Evolutionary conservation across 1,140 invertebrate genomes (phyloP).

Genomic region (Harlomillsia oculata): DNA sequence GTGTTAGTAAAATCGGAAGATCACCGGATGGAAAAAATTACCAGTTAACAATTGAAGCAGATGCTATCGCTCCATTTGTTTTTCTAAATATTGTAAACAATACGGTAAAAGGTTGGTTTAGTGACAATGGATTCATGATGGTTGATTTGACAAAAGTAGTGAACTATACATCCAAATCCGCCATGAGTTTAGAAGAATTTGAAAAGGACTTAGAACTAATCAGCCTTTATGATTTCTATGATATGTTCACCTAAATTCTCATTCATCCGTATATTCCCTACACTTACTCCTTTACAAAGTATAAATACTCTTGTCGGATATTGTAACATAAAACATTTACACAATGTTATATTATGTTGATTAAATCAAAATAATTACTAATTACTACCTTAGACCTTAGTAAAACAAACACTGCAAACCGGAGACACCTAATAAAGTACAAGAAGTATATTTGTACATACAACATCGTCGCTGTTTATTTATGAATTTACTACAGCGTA

Average conservation of each 20-base stretch:
- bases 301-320: too few species aligned
- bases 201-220: conserved; percentile 36
- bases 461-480: too few species aligned
- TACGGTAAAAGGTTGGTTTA: conserved; percentile 46
- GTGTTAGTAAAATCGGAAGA: not conserved
- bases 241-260: not conserved
- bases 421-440: too few species aligned
- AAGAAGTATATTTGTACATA: too few species aligned
- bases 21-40: conserved; percentile 3
- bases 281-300: too few species aligned
- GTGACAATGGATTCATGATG: conserved; percentile 55
- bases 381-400: too few species aligned
- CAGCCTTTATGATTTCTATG: conserved; percentile 38
- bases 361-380: too few species aligned
- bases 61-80: conserved; percentile 51
- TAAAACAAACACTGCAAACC: too few species aligned
- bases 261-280: not conserved
- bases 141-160: conserved; percentile 33
- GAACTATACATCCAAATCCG: conserved; percentile 38
- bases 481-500: too few species aligned
- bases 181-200: conserved; percentile 31
- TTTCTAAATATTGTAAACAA: conserved; percentile 42
- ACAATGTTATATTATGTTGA: too few species aligned
- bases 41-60: conserved; percentile 39
- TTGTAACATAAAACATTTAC: too few species aligned